Evolutionary conservation across 2,797 vertebrate species (phyloP).

Genomic region (Dromococcyx pavoninus): DNA sequence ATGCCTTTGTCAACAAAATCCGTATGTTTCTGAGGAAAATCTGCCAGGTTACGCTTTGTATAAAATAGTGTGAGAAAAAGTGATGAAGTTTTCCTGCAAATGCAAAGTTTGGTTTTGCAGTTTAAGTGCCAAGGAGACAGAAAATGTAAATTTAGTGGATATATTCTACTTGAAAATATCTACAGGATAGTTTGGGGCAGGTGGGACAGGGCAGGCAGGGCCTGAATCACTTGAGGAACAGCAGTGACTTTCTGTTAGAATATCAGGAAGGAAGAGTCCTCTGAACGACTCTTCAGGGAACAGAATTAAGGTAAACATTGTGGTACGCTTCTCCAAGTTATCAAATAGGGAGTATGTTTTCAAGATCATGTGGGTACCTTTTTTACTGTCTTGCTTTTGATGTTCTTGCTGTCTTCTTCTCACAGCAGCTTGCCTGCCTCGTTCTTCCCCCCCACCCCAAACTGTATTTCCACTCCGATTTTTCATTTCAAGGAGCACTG

Average conservation of each 20-base stretch:
- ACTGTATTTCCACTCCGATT: not conserved
- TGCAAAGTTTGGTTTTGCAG: not conserved
- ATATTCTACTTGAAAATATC: not conserved
- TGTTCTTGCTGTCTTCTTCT: not conserved
- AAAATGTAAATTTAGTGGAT: not conserved
- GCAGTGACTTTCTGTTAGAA: not conserved
- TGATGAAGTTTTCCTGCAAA: not conserved
- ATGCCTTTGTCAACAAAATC: not conserved
- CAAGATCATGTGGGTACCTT: not conserved
- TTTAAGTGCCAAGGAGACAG: not conserved
- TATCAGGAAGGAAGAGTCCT: not conserved
- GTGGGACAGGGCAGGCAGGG: not conserved
- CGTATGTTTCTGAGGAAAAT: not conserved
- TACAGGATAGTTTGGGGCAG: not conserved
- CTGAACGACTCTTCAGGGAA: not conserved
- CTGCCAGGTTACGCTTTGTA: not conserved
- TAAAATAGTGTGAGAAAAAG: not conserved
- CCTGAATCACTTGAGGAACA: not conserved
- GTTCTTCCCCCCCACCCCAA: not conserved
- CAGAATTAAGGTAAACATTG: not conserved
- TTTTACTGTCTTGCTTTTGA: not conserved
- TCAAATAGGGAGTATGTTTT: not conserved
- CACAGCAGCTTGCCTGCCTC: not conserved
- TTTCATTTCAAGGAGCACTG: not conserved
- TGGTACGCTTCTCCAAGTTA: not conserved